A percentile compares a stretch with the other conserved stretches of the same genome.
These are phyloP conservation scores for Calyptomena viridis DNA, from an alignment of 2,113 vertebrate genomes.

Conservation along the genomic window DNA sequence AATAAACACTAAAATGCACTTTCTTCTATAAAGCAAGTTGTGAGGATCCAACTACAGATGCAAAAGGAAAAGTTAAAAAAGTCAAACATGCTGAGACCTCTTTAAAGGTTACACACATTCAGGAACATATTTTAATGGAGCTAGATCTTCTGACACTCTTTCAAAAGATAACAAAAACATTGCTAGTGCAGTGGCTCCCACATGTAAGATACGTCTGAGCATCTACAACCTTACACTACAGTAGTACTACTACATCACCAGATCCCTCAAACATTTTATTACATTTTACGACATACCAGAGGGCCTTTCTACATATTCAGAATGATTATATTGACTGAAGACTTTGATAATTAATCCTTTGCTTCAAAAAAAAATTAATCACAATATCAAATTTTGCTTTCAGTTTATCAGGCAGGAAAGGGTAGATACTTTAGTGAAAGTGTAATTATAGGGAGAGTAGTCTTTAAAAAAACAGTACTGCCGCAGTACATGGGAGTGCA, in stretches of 20 bases:
- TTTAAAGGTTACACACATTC: neutral
- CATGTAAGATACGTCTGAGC: neutral
- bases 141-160: neutral
- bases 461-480: neutral
- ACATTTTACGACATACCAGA: neutral
- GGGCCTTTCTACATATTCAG: neutral
- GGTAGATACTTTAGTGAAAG: neutral
- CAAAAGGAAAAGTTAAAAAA: neutral
- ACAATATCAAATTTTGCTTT: neutral
- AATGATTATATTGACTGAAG: neutral
- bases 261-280: neutral
- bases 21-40: neutral
- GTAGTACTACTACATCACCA: neutral
- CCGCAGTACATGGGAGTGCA: neutral
- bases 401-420: neutral
- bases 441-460: neutral
- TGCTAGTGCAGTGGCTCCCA: neutral
- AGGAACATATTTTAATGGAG: neutral
- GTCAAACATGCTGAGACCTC: neutral
- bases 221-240: neutral
- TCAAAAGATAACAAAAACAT: neutral
- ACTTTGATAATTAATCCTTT: neutral
- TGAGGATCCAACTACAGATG: neutral
- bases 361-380: neutral
- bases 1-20: neutral